Evolutionary conservation across 2,797 vertebrate species (phyloP).

Genomic region (Fratercula arctica): DNA sequence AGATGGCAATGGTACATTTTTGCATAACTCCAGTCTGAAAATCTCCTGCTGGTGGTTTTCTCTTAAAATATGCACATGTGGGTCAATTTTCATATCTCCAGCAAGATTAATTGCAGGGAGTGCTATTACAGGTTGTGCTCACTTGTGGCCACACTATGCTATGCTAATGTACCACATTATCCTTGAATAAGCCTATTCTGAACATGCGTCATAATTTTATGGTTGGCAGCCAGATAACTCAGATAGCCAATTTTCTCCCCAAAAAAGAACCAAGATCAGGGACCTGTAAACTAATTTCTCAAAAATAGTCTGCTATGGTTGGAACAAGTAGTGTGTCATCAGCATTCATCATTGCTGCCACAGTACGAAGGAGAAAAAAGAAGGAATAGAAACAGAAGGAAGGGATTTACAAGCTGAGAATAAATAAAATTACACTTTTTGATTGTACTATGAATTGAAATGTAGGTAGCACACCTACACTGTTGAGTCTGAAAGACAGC

Average conservation of each 20-base stretch:
- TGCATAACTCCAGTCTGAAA: background rate
- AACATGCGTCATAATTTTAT: background rate
- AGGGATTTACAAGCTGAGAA: background rate
- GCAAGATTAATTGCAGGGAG: background rate
- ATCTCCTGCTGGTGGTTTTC: background rate
- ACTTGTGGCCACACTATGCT: background rate
- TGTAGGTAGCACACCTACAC: background rate
- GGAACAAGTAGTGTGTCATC: background rate
- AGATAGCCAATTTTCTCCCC: background rate
- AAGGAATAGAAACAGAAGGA: background rate
- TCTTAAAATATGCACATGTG: background rate
- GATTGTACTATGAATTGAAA: background rate
- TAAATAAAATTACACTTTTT: background rate
- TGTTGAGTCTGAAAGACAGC: background rate
- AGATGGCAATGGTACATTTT: background rate
- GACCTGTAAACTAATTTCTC: slow-evolving; percentile 2
- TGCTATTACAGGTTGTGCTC: background rate
- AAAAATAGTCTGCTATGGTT: background rate
- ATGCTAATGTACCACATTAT: background rate
- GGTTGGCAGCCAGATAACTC: background rate
- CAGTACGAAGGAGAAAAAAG: background rate
- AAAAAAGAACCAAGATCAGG: background rate
- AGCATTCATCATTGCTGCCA: background rate
- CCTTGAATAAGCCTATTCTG: background rate
- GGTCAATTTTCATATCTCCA: background rate